Percentiles rank a stretch among this genome's conserved stretches.
Conservation (phyloP, 2,797 vertebrate species). For the Aythya fuligula region DNA sequence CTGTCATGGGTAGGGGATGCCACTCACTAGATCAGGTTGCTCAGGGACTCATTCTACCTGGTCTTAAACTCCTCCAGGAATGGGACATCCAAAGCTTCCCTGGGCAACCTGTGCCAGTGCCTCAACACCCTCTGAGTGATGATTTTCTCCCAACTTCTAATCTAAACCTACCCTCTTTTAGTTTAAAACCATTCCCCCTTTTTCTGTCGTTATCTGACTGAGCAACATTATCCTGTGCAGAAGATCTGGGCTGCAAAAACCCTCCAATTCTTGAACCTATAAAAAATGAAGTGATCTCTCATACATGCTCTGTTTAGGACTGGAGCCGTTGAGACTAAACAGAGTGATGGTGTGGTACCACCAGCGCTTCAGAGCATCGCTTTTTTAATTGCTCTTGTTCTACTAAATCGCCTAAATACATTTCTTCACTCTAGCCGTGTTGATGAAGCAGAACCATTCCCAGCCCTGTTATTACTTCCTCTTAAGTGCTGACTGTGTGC, state of each 20-base stretch:
- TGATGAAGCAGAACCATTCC: not conserved
- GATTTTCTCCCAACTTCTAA: no score
- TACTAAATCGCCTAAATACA: not conserved
- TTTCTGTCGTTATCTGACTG: no score
- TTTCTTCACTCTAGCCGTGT: not conserved
- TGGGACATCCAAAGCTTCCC: no score
- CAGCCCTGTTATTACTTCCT: not conserved
- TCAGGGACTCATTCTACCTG: no score
- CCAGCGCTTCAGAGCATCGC: not conserved
- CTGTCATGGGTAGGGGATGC: no score
- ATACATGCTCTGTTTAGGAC: not conserved
- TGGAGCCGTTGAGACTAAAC: fast-evolving
- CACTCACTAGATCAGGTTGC: no score
- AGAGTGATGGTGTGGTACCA: fast-evolving
- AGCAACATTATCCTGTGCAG: no score
- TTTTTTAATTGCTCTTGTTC: not conserved
- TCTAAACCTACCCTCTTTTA: no score
- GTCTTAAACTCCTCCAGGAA: no score
- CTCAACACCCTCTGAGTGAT: no score
- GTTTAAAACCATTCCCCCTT: no score
- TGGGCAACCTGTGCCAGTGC: no score
- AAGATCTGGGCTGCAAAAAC: not conserved
- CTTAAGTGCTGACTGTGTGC: not conserved
- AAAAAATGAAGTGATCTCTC: not conserved
- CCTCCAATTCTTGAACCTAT: not conserved